Base-by-base conservation (phyloP, 2,888 invertebrate genomes). In the Eupithecia subumbrata region DNA sequence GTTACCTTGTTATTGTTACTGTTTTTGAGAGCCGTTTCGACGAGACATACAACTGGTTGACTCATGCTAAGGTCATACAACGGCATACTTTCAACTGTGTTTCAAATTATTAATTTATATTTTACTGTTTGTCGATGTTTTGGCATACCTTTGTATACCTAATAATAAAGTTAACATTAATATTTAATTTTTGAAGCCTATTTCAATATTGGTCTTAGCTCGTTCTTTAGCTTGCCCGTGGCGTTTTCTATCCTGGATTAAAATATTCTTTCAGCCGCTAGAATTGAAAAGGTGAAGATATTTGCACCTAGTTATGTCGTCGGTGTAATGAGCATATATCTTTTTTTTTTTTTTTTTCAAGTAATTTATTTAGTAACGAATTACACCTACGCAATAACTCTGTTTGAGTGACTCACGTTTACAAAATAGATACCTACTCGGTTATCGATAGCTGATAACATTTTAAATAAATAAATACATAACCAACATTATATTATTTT, bases 21-120 rank as follows among this genome's bases (percentile, higher is more conserved):
- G 11, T 12, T 14, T 60, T 56, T 22, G 25, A 45, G 8, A 37
- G 22, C n/a, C 22, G 43, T 60, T 37, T n/a, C 68, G 16, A 66
- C 76, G 45, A 73, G 68, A 76, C 76, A 76, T 73, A 67, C 60
- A 73, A 69, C 30, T 25, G 60, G 72, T 76, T 72, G 74, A 74
- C 66, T 69, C 76, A 76, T 56, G 69, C 56, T 73, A 74, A 76
- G 76, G 74, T 72, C 69, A 72, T 14, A n/a, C 60, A 48, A 30
- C 16, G 69, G 66, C 72, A 72, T 66, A 76, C 76, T 76, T 76
- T 71, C 74, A 43, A 67, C 56, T 37, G 69, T 30, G 45, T 30
- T 30, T 18, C 18, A 34, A 64, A 34, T 64, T 34, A 30, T n/a
- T n/a, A n/a, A n/a, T 18, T 34, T 9, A 18, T 0, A 43, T 43